Evolutionary conservation across 2,797 vertebrate genomes (phyloP).

Genomic region (Phrynocephalus forsythii): DNA sequence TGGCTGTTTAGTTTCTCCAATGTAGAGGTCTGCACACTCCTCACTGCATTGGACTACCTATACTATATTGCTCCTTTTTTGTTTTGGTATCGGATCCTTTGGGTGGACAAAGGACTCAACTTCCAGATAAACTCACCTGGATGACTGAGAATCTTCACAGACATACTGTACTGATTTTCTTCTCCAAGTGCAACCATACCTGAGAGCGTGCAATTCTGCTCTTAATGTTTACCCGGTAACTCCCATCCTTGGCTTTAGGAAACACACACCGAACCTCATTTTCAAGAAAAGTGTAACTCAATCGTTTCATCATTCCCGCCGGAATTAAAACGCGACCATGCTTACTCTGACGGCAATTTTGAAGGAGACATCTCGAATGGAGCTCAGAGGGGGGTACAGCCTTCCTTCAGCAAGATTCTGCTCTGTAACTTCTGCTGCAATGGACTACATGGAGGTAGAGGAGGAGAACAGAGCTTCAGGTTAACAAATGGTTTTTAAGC

Average conservation of each 20-base stretch:
- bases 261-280: background rate
- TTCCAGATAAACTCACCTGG: too few species aligned
- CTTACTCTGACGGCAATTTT: constrained; percentile 95
- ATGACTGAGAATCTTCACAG: too few species aligned
- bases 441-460: constrained; percentile 79
- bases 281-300: background rate
- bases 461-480: constrained; percentile 7
- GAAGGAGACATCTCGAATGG: constrained; percentile 94
- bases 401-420: constrained; percentile 92
- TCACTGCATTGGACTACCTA: too few species aligned
- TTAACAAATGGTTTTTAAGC: background rate
- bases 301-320: background rate
- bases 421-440: constrained; percentile 92
- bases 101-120: too few species aligned
- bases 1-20: too few species aligned
- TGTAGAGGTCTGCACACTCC: too few species aligned
- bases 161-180: background rate
- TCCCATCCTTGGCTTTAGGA: background rate
- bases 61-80: too few species aligned
- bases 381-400: constrained; percentile 92
- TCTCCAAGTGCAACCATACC: background rate
- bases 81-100: too few species aligned
- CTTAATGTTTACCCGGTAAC: too few species aligned
- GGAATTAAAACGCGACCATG: background rate
- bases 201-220: too few species aligned